A percentile compares a stretch with the other conserved stretches of the same genome.
Evolutionary conservation across 2,888 invertebrate species (phyloP).

Genomic region (Trachelus stipa): DNA sequence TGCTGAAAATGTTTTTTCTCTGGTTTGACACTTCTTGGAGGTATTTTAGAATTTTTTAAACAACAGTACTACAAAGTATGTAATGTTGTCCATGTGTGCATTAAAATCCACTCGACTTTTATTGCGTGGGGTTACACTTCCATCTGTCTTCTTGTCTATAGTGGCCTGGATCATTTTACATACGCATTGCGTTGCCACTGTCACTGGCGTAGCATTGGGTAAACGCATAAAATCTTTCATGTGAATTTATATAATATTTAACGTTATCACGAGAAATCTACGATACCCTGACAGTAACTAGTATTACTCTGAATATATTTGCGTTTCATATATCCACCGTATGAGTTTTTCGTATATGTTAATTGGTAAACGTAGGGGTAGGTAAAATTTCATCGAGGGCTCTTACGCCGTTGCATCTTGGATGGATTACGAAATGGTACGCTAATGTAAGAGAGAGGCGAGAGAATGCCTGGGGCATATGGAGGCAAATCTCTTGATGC

Average conservation of each 20-base stretch:
- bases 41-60: neutral
- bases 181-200: conserved; percentile 36
- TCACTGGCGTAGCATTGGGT: conserved; percentile 51
- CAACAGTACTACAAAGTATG: neutral
- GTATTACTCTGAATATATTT: neutral
- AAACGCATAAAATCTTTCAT: conserved; percentile 2
- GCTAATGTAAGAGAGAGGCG: conserved; percentile 38
- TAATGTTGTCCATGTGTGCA: conserved; percentile 9
- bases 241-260: neutral
- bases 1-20: neutral
- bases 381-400: neutral
- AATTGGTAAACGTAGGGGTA: neutral
- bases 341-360: neutral
- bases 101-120: conserved; percentile 61
- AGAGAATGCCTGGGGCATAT: conserved; percentile 40
- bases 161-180: conserved; percentile 41
- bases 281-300: neutral
- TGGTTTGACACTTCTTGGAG: neutral
- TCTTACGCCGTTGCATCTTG: conserved; percentile 19
- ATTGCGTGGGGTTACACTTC: conserved; percentile 58
- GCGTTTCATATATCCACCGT: neutral
- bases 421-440: conserved; percentile 44
- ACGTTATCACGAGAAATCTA: neutral
- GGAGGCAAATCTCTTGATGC: conserved; percentile 62
- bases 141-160: conserved; percentile 40